Percentiles rank a stretch among this genome's conserved stretches.
Conservation (phyloP, 2,113 vertebrate genomes). For the Salvator merianae region DNA sequence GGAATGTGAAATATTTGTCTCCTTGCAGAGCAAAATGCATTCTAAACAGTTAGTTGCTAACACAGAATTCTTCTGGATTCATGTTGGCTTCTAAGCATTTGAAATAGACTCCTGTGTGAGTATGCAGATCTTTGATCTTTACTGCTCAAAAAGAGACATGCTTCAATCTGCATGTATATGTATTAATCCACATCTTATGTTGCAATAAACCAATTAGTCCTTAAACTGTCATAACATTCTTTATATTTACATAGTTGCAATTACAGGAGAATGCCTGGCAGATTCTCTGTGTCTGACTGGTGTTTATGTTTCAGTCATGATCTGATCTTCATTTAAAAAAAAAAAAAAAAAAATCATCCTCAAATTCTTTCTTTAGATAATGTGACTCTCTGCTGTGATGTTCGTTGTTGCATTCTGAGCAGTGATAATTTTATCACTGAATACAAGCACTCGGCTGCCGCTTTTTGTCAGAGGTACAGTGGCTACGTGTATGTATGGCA, state of each 20-base stretch:
- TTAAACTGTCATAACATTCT: conserved; percentile 9
- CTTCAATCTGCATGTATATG: neutral
- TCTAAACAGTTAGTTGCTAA: neutral
- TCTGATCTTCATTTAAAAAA: neutral
- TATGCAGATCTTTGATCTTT: neutral
- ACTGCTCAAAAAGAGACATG: neutral
- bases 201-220: conserved; percentile 8
- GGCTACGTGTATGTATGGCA: neutral
- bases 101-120: no score
- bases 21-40: neutral
- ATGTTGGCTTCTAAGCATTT: neutral
- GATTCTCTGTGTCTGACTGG: conserved; percentile 3
- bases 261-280: neutral
- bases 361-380: neutral
- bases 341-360: no score
- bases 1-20: neutral
- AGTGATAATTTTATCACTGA: neutral
- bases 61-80: neutral
- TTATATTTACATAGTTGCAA: conserved; percentile 11
- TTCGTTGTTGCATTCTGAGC: neutral
- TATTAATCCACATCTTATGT: conserved; percentile 8
- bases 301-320: conserved; percentile 4
- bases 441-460: neutral
- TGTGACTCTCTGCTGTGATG: neutral
- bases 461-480: neutral